Conservation (phyloP, 2,888 invertebrate species). For the Salticus scenicus region DNA sequence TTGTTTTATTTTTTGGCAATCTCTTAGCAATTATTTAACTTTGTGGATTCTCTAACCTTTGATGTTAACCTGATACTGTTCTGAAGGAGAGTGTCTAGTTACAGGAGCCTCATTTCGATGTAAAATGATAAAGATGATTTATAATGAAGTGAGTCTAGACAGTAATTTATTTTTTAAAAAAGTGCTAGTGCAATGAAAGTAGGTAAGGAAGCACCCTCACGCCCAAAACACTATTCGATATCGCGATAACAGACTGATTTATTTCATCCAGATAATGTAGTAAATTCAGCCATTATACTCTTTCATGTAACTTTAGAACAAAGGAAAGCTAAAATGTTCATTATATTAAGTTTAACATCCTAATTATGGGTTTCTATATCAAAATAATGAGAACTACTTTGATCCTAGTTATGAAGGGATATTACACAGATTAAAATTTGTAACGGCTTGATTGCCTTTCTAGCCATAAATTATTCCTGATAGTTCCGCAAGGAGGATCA, state of each 20-base stretch:
- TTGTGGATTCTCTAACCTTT: too few species aligned
- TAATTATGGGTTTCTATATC: background rate
- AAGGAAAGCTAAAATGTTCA: background rate
- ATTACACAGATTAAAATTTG: background rate
- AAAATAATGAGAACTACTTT: background rate
- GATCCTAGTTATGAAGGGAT: background rate
- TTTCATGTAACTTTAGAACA: background rate
- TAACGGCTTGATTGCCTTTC: background rate
- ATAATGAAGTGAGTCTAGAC: background rate
- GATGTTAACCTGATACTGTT: too few species aligned
- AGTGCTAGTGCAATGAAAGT: background rate
- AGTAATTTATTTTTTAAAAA: background rate
- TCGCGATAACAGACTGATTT: background rate
- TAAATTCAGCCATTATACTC: background rate
- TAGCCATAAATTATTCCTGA: too few species aligned
- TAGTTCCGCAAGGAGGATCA: too few species aligned
- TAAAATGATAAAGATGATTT: background rate
- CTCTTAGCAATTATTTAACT: too few species aligned
- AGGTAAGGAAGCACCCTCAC: background rate
- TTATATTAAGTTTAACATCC: background rate
- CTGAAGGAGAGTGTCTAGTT: too few species aligned
- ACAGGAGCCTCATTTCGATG: too few species aligned
- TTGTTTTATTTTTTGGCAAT: too few species aligned
- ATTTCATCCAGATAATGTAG: conserved; percentile 9
- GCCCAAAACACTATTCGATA: background rate